Conservation (phyloP, 2,113 vertebrate genomes). For the Rhabdornis inornatus region DNA sequence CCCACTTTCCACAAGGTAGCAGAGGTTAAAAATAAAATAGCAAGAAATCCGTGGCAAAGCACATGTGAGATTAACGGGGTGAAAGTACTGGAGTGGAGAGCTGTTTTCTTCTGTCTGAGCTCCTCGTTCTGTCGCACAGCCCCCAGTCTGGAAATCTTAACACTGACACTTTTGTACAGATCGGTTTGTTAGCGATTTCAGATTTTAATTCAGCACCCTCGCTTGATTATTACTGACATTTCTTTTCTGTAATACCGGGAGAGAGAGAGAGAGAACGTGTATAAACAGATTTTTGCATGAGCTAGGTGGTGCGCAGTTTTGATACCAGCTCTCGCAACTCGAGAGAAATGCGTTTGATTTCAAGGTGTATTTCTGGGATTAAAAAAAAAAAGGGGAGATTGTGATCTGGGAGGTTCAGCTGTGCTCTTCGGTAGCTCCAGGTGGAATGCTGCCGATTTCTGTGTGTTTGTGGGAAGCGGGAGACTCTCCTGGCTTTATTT, state of each 20-base stretch:
- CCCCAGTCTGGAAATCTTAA: conserved; percentile 61
- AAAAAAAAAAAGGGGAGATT: not conserved
- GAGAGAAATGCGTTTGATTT: not conserved
- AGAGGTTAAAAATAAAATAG: conserved; percentile 65
- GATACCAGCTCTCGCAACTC: not conserved
- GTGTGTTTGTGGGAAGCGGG: not conserved
- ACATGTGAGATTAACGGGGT: conserved; percentile 60
- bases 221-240: conserved; percentile 65
- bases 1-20: conserved; percentile 62
- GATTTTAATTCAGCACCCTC: conserved; percentile 56
- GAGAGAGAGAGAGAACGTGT: not conserved
- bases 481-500: conserved; percentile 22
- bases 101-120: conserved; percentile 52
- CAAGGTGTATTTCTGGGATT: conserved; percentile 8
- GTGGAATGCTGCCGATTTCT: conserved; percentile 16
- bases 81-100: conserved; percentile 59
- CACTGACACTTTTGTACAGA: conserved; percentile 50
- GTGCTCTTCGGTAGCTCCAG: not conserved
- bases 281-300: conserved; percentile 49
- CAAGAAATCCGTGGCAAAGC: conserved; percentile 53
- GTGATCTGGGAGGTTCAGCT: not conserved
- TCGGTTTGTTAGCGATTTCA: conserved; percentile 53
- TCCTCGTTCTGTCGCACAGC: conserved; percentile 1
- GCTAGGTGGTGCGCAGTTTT: conserved; percentile 6
- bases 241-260: conserved; percentile 18